Base-by-base conservation (phyloP, 2,888 invertebrate species). In the Conops quadrifasciatus region DNA sequence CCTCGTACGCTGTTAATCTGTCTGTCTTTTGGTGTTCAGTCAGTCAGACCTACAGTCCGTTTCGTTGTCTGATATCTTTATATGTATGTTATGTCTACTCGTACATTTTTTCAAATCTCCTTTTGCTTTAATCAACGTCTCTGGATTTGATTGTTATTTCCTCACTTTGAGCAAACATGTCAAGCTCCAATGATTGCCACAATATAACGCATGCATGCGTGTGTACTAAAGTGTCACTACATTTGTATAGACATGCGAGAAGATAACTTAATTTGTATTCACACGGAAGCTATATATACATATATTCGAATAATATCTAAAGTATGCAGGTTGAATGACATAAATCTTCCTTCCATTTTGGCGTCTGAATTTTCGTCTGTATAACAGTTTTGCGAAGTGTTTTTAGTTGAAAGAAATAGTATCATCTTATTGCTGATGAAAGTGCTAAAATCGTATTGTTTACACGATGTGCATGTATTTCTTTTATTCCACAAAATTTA, bases 121-220 rank as follows among this genome's bases (percentile, higher is more conserved):
- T 64, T 64, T 64, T 28, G 47, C 64, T 56, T 70, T 70, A 70
- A 70, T 70, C 70, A 70, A 64, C 47, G 56, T 58, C 58, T 58
- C 47, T 15, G 24, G 30, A 16, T 58, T 70, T 63, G 64, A 64
- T 70, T 64, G 28, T 58, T 43, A 64, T 70, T 70, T 70, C 70
- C 58, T 70, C 70, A 70, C 47, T 70, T 70, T 49, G 58, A 64
- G 64, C 70, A 70, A 59, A 70, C 64, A 63, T 63, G 53, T 51
- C 53, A 53, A 69, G 69, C 43, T 67, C 28, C 59, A 59, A 49
- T 59, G 59, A 47, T 49, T 21, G 28, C 36, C 19, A 9, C 19
- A n/a, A 7, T 36, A 36, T 36, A 36, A 36, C 19, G n/a, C 26
- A n/a, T 30, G 19, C 28, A 3, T 30, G 5, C 19, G 56, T n/a